These are phyloP conservation scores for Alouatta palliata DNA, from an alignment of 2,113 vertebrate species.

Conservation along the genomic window DNA sequence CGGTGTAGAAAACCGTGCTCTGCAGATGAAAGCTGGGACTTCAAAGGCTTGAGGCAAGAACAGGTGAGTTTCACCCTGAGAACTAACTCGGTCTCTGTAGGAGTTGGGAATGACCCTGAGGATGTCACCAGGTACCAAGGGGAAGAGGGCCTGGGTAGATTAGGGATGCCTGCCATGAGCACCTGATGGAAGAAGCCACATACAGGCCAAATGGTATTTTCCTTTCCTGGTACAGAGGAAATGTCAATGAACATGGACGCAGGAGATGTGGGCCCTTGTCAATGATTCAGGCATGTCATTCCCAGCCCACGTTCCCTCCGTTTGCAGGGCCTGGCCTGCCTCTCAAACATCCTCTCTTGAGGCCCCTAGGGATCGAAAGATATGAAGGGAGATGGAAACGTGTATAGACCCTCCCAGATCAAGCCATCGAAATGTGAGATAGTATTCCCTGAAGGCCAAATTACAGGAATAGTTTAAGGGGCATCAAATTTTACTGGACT, in stretches of 20 bases:
- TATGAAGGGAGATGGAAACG: background rate
- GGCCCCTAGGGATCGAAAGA: background rate
- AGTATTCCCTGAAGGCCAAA: background rate
- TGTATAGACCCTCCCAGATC: background rate
- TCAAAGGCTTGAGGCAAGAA: background rate
- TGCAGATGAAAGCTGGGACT: rapidly evolving
- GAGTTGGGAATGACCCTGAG: background rate
- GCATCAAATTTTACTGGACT: slow-evolving; percentile 14
- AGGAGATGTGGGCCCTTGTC: background rate
- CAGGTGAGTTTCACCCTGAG: background rate
- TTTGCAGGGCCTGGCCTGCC: background rate
- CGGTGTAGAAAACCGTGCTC: background rate
- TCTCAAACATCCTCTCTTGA: background rate
- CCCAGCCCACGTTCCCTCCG: background rate
- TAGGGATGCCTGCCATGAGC: too few relatives aligned
- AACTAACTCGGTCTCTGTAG: background rate
- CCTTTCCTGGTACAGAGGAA: background rate
- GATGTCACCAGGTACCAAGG: background rate
- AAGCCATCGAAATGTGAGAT: background rate
- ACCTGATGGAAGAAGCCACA: background rate
- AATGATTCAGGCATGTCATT: rapidly evolving
- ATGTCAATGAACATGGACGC: rapidly evolving
- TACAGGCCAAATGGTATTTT: rapidly evolving
- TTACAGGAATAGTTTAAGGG: background rate
- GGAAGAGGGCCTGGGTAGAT: background rate